Evolutionary conservation across 2,113 vertebrate species (phyloP).

Genomic region (Carollia perspicillata): DNA sequence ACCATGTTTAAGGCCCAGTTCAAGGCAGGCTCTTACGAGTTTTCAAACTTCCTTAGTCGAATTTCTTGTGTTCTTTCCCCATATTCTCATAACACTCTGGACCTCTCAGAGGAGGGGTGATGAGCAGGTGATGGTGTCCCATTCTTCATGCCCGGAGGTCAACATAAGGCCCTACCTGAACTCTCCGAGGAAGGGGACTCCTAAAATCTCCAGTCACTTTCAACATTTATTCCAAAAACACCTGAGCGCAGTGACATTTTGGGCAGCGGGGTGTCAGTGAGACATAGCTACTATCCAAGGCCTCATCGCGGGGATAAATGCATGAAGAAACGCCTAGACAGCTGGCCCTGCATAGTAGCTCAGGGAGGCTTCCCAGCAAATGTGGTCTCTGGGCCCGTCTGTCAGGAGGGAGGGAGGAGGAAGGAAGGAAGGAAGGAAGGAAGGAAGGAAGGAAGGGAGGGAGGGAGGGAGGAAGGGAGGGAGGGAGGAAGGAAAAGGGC

Average conservation of each 20-base stretch:
- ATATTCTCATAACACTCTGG: background rate
- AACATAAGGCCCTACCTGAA: background rate
- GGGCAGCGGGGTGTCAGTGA: background rate
- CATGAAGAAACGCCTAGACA: background rate
- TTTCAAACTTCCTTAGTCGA: background rate
- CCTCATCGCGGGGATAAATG: background rate
- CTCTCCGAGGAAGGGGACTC: background rate
- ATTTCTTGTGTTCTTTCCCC: background rate
- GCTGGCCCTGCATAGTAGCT: background rate
- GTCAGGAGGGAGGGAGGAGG: background rate
- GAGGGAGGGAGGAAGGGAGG: background rate
- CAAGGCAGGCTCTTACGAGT: background rate
- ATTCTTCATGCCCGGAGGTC: background rate
- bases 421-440: background rate
- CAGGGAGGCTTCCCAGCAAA: background rate
- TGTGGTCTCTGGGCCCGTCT: background rate
- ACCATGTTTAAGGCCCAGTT: background rate
- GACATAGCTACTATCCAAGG: background rate
- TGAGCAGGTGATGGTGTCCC: background rate
- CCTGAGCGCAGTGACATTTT: background rate
- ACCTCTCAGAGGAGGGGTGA: background rate
- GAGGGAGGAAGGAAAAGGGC: background rate
- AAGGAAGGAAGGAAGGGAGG: too few species aligned
- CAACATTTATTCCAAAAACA: background rate
- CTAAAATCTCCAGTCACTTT: background rate